Base-by-base conservation (phyloP, 2,888 invertebrate species). In the Agriopis leucophaearia region DNA sequence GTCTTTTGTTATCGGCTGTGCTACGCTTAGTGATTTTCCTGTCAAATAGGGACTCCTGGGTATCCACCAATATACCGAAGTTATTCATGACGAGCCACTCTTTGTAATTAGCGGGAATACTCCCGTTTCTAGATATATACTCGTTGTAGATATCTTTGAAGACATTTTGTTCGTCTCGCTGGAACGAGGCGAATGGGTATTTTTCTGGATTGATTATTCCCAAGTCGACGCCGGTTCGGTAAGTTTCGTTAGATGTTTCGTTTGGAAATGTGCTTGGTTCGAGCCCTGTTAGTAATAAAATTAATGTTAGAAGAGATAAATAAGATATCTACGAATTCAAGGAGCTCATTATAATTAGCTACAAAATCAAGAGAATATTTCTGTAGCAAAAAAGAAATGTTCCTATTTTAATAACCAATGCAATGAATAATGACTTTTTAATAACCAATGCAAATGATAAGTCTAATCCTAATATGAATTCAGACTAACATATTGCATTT, bases 21-120 rank as follows among this genome's bases (percentile, higher is more conserved):
- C 81, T 85, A 2, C 85, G 80, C 64, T 85, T 85, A n/a, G 56
- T 79, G 44, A 86, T 86, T 84, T 88, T 89, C 70, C 72, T 83
- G 52, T 81, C 71, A 48, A 85, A 85, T 71, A 89, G 74, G 57
- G 88, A 87, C 75, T 87, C 85, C 47, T 87, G 84, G 57, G 87
- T 88, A 74, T 89, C 88, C 35, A 77, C 60, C 35, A 88, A 74
- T 76, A 89, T 76, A 12, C 87, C 86, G 66, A 85, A 91, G 79
- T 89, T 86, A 75, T 89, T 89, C 75, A 87, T 79, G 70, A 89
- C 77, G 47, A 90, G 82, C 85, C 89, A 90, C 73, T 90, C 86
- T 38, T 80, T 73, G 74, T 90, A 90, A 81, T 82, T 85, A 76
- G 86, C 78, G 65, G 81, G 79, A 16, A 78, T 62, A 62, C 74